Base-by-base conservation (phyloP, 2,888 invertebrate species). In the Campaea margaritaria region DNA sequence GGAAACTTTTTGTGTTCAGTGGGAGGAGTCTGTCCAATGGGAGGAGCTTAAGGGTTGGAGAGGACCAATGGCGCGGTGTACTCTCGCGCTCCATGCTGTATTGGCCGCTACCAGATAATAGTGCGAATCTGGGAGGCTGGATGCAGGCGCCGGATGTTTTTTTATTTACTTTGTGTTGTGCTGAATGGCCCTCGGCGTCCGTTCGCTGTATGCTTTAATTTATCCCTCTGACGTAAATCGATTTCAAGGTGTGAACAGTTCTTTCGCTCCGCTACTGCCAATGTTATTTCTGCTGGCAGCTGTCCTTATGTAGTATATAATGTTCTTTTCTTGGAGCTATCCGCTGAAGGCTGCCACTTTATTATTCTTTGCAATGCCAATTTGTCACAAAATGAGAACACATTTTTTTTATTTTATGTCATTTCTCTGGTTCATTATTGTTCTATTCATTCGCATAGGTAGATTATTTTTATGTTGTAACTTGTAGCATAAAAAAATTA, bases 41-140 rank as follows among this genome's bases (percentile, higher is more conserved):
- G 93, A 85, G 93, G 93, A 83, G 87, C 81, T 74, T 79, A 78
- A 80, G 86, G 74, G 75, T 51, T 59, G 52, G 42, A 43, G 60
- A 34, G 64, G 69, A 59, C 91, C 89, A 91, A 91, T 91, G 44
- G 69, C 63, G 59, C 21, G 44, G 59, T 45, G 27, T 58, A 52
- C 48, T 58, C 62, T n/a, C n/a, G 61, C 62, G 75, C 75, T 77
- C 74, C 77, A 76, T 76, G 66, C 79, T 72, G 83, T 80, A 91
- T 92, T 92, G 91, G 92, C 70, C 68, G 76, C 53, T 53, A 65
- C 71, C 85, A 91, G 91, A 91, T 90, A 87, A 89, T 87, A 86
- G 84, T 88, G 90, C 91, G 87, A 89, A 91, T 89, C 85, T 87
- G 81, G 87, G 92, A 91, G 90, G 91, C 91, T 91, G 91, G 85